Percentiles rank a stretch among this genome's conserved stretches.
phyloP scores from a whole-genome alignment of 2,113 vertebrate species.

The Apteryx mantelli region DNA sequence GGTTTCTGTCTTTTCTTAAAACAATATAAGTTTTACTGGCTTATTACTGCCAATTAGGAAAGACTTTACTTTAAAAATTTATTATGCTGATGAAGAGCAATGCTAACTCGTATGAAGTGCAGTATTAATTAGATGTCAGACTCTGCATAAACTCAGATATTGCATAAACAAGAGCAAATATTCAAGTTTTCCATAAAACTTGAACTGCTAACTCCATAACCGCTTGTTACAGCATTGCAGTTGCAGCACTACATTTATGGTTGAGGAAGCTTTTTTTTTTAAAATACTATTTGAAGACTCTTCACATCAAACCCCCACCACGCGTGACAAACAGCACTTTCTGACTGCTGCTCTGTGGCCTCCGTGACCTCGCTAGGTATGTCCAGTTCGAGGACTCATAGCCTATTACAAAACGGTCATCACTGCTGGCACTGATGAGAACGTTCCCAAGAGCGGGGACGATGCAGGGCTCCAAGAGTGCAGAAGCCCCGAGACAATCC shows the following conservation, averaged over 20 bases:
- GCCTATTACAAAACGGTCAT: neutral
- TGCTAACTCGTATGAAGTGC: neutral
- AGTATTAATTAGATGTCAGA: slow-evolving; percentile 10
- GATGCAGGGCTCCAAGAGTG: neutral
- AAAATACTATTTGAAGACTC: neutral
- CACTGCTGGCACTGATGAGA: neutral
- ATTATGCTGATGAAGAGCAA: slow-evolving; percentile 19
- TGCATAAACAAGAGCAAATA: neutral
- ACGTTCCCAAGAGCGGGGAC: neutral
- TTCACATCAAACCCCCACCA: neutral
- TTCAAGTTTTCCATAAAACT: neutral
- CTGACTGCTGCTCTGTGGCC: neutral
- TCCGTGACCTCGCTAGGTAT: neutral
- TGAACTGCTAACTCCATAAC: neutral
- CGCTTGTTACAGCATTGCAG: neutral
- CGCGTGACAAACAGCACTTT: neutral
- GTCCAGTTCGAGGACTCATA: neutral
- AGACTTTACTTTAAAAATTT: slow-evolving; percentile 9
- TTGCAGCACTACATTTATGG: too few species aligned
- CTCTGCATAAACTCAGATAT: neutral
- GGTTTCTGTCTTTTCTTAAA: slow-evolving; percentile 9
- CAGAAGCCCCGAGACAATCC: neutral
- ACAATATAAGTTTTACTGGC: slow-evolving; percentile 18
- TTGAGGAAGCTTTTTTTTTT: neutral
- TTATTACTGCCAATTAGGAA: slow-evolving; percentile 50